Conservation (phyloP, 2,113 vertebrate species). For the Hippocampus abdominalis region DNA sequence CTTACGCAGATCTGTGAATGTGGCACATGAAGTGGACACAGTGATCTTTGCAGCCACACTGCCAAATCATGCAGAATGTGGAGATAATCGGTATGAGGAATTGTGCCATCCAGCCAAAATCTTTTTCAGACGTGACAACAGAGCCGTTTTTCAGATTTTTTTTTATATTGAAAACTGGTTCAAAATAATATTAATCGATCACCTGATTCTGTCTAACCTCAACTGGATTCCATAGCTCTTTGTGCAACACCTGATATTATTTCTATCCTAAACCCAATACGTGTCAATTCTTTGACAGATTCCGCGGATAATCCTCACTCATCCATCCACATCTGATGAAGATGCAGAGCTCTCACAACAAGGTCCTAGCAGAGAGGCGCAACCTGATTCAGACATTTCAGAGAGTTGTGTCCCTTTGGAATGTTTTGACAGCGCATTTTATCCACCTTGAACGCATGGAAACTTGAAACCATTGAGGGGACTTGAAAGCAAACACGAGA, state of each 20-base stretch:
- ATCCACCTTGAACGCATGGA: constrained; percentile 54
- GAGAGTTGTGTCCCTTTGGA: constrained; percentile 47
- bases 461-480: background rate
- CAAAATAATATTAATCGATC: too few relatives aligned
- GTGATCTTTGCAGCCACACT: too few relatives aligned
- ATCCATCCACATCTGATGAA: constrained; percentile 82
- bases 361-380: constrained; percentile 54
- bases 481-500: constrained; percentile 5
- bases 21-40: too few relatives aligned
- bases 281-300: constrained; percentile 66
- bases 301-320: constrained; percentile 80
- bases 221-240: background rate
- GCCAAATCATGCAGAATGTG: too few relatives aligned
- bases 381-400: constrained; percentile 36
- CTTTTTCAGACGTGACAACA: background rate
- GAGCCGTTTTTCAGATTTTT: too few relatives aligned
- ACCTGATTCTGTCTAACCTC: too few relatives aligned
- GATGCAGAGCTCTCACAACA: constrained; percentile 72
- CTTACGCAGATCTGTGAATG: too few relatives aligned
- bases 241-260: background rate
- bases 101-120: too few relatives aligned
- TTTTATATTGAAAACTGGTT: too few relatives aligned
- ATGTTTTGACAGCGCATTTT: constrained; percentile 69
- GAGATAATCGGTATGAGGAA: background rate
- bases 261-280: constrained; percentile 11